Evolutionary conservation across 2,113 vertebrate genomes (phyloP).

Genomic region (Vanacampus margaritifer): DNA sequence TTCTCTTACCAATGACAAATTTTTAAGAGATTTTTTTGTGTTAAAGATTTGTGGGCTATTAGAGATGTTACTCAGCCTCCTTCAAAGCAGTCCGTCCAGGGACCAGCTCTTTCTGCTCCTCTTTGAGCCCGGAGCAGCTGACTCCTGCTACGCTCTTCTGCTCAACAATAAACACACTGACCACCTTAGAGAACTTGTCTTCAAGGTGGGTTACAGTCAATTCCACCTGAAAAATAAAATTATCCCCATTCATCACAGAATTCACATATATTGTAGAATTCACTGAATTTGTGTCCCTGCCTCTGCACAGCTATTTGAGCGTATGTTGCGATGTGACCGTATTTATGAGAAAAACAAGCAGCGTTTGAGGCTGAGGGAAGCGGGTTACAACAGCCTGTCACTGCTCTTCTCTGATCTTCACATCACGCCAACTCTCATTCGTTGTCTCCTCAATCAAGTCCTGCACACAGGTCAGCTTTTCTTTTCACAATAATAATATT

Average conservation of each 20-base stretch:
- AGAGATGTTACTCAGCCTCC: conserved; percentile 82
- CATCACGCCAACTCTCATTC: conserved; percentile 81
- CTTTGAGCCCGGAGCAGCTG: conserved; percentile 89
- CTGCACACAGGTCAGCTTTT: conserved; percentile 80
- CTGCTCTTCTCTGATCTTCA: conserved; percentile 86
- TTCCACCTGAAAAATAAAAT: not conserved
- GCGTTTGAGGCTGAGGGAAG: conserved; percentile 86
- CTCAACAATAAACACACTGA: conserved; percentile 90
- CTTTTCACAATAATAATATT: not conserved
- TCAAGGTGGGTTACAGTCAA: conserved; percentile 76
- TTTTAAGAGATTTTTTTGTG: conserved; percentile 10
- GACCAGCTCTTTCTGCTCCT: conserved; percentile 94
- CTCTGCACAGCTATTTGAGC: conserved; percentile 81
- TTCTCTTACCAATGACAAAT: not conserved
- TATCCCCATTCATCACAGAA: not conserved
- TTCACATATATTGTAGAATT: not conserved
- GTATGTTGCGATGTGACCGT: conserved; percentile 93
- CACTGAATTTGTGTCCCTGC: not conserved
- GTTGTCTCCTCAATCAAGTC: conserved; percentile 89
- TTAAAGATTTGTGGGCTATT: conserved; percentile 83
- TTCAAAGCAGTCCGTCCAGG: conserved; percentile 82
- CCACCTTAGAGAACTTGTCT: conserved; percentile 85
- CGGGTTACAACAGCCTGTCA: conserved; percentile 87
- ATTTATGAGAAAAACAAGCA: conserved; percentile 96
- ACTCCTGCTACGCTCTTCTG: conserved; percentile 89